phyloP scores from a whole-genome alignment of 2,888 invertebrate genomes.

The Stomorhina lunata region DNA sequence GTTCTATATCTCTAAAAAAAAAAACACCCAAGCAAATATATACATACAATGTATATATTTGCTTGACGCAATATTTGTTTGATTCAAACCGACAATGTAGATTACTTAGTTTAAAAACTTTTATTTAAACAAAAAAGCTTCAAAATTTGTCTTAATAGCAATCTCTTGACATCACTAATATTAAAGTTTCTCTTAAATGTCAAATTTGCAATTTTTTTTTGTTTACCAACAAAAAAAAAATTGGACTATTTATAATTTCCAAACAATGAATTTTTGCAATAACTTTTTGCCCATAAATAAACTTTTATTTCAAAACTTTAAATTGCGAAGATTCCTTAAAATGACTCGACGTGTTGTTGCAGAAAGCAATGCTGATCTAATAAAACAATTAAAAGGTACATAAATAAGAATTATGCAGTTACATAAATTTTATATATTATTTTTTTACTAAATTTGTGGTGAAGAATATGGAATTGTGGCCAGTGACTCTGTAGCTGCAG shows the following conservation, averaged over 20 bases:
- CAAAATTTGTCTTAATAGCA: too few relatives aligned
- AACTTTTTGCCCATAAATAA: neutral
- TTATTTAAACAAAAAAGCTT: too few relatives aligned
- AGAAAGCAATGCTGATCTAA: slow-evolving; percentile 88
- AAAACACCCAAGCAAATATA: too few relatives aligned
- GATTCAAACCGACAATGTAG: too few relatives aligned
- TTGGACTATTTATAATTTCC: neutral
- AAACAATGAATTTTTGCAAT: slow-evolving; percentile 4
- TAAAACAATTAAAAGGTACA: slow-evolving; percentile 88
- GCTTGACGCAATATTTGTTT: too few relatives aligned
- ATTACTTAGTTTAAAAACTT: too few relatives aligned
- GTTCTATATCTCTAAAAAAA: too few relatives aligned
- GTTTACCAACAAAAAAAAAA: slow-evolving; percentile 4
- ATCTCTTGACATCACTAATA: too few relatives aligned
- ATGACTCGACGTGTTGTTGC: slow-evolving; percentile 97
- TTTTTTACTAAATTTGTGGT: slow-evolving; percentile 63
- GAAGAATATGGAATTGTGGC: slow-evolving; percentile 91
- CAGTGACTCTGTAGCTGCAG: slow-evolving; percentile 86
- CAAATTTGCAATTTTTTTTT: too few relatives aligned
- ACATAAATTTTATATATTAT: neutral
- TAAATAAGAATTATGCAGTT: neutral
- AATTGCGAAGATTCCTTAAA: slow-evolving; percentile 25
- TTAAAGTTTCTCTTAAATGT: too few relatives aligned
- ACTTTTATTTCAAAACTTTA: neutral
- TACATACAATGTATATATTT: too few relatives aligned